Evolutionary conservation across 2,113 vertebrate genomes (phyloP).

Genomic region (Esox niger): DNA sequence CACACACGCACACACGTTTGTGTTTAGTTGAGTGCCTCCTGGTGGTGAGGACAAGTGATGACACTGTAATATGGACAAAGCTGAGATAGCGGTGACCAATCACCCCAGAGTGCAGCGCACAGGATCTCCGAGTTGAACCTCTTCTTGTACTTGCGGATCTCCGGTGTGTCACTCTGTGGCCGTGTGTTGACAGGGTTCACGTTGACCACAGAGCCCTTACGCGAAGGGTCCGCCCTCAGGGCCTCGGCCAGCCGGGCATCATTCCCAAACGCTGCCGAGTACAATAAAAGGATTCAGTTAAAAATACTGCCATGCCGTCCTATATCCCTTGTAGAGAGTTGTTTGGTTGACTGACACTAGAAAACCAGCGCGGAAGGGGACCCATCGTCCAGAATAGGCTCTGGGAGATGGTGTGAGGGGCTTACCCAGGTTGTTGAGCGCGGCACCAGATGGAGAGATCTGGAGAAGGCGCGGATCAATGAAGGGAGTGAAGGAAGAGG

Average conservation of each 20-base stretch:
- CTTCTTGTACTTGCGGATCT: constrained; percentile 99
- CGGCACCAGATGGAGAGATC: constrained; percentile 95
- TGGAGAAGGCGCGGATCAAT: constrained; percentile 98
- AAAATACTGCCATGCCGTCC: not conserved
- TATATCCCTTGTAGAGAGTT: too few species aligned
- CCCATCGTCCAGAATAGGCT: not conserved
- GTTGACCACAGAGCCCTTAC: constrained; percentile 97
- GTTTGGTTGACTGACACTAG: too few species aligned
- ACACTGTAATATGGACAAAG: not conserved
- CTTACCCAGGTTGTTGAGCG: constrained; percentile 95
- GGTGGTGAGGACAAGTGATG: constrained; percentile 28
- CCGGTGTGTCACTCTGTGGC: constrained; percentile 97
- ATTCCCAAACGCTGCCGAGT: constrained; percentile 82
- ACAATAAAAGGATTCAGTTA: constrained; percentile 46
- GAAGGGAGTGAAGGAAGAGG: constrained; percentile 99
- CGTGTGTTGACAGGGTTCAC: constrained; percentile 97
- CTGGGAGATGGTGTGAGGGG: constrained; percentile 32
- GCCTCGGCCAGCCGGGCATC: constrained; percentile 92
- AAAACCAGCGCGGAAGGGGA: too few species aligned
- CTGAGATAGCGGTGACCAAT: constrained; percentile 15
- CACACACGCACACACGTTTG: constrained; percentile 22
- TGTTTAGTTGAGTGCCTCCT: constrained; percentile 37
- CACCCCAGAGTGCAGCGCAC: constrained; percentile 97
- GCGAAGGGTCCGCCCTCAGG: constrained; percentile 89
- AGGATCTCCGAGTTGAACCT: constrained; percentile 98